Evolutionary conservation across 1,140 invertebrate genomes (phyloP), one percentile per base, ranked within the genome.

Genomic region (Pseudoatta argentina): DNA sequence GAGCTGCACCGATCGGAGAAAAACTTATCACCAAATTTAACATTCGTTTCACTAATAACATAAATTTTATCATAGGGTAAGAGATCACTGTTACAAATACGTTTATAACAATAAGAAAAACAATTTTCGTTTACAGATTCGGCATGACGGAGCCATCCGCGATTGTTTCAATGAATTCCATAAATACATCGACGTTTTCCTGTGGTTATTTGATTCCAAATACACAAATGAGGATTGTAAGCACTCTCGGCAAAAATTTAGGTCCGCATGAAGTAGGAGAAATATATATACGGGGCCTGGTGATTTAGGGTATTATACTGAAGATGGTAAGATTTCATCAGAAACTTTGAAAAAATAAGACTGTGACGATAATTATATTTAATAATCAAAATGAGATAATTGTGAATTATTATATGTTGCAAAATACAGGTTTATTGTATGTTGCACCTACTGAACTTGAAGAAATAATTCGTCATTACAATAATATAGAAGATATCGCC

Each of bases 401-500:
- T 96, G 96, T 96, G 96, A 75, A 85, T 88, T 69, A 94, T 96
- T 67, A 96, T 94, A 27, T 30, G 6, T 51, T 18, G 0, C 5
- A 59, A 39, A 93, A 69, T 93, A 6, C 86, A 93, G 95, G 94
- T 1, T 92, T 90, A 18, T 89, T 96, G 30, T 95, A 92, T 24
- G 93, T 96, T 59, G 81, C 90, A 27, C 91, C 93, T 12, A 72
- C 78, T 21, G 91, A 93, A 90, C 82, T 94, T 12, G 93, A 94
- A 86, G 87, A 91, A 85, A 8, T 93, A 51, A 88, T 94, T 85
- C 86, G 86, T 44, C 66, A 61, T 64, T 55, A 92, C 57, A 87
- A 97, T 1, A 96, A 96, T 63, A 94, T 99, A 1, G 92, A 95
- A 8, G 98, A 98, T 90, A 97, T 96, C 1, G 98, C 97, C 1